Base-by-base conservation (phyloP, 2,888 invertebrate genomes). In the Stegana nigrithorax region DNA sequence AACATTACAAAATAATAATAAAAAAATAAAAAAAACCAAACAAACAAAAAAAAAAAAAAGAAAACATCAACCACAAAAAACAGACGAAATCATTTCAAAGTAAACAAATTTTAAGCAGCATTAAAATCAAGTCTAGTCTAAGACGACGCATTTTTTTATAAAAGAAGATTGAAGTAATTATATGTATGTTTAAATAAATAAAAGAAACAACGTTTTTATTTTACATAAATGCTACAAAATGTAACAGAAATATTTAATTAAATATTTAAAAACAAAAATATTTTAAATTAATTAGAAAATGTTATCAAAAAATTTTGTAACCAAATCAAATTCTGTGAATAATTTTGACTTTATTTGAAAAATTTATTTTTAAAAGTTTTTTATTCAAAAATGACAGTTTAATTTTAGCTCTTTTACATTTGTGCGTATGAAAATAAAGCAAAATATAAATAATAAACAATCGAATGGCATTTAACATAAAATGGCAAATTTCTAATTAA, bases 161-260 rank as follows among this genome's bases (percentile, higher is more conserved):
- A 66, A 67, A 56, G 56, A 26, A 25, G 23, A 47, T 45, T 42
- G 17, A 42, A 42, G 14, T 14, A 42, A 42, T 5, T 42, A 36
- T 53, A 45, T 44, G 39, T 26, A 17, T 12, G 53, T 23, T 29
- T 29, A 45, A 44, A 50, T 19, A 36, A 21, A 29, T 50, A 60
- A 23, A n/a, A 32, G 27, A 26, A 21, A 19, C 57, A 59, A 59
- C 1, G n/a, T n/a, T n/a, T n/a, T n/a, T n/a, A n/a, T n/a, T n/a
- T n/a, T n/a, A n/a, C n/a, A n/a, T n/a, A n/a, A n/a, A 21, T 26
- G 5, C 14, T 23, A 12, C 26, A 26, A 51, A 17, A 27, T 66
- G 66, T 58, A 73, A 75, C 72, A 62, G 65, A 72, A 72, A 75
- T 75, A 75, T 68, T 66, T 45, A 72, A 59, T 14, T 14, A 29